phyloP scores from a whole-genome alignment of 2,888 invertebrate species.

The Ethmia dodecea region DNA sequence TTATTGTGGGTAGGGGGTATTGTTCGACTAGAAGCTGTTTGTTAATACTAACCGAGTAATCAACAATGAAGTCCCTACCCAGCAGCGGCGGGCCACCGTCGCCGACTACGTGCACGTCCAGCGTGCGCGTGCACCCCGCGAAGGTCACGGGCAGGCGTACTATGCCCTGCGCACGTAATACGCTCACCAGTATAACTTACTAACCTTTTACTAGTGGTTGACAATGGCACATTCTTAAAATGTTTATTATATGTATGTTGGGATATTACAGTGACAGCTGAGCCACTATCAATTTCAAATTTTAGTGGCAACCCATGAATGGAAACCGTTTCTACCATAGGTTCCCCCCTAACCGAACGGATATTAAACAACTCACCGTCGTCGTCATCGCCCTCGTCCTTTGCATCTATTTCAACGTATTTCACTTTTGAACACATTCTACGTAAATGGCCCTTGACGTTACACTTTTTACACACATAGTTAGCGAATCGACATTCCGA shows the following conservation, averaged over 20 bases:
- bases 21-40: slow-evolving; percentile 14
- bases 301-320: too few species aligned
- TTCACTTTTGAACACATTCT: slow-evolving; percentile 13
- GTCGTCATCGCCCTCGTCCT: slow-evolving; percentile 7
- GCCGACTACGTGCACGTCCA: slow-evolving; percentile 19
- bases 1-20: background rate
- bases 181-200: slow-evolving; percentile 15
- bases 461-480: slow-evolving; percentile 17
- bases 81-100: too few species aligned
- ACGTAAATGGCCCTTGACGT: slow-evolving; percentile 14
- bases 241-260: slow-evolving; percentile 10
- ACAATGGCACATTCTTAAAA: slow-evolving; percentile 18
- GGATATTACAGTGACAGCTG: slow-evolving; percentile 19
- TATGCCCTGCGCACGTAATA: slow-evolving; percentile 15
- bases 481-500: slow-evolving; percentile 12
- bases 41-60: too few species aligned
- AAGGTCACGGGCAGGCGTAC: slow-evolving; percentile 12
- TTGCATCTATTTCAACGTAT: background rate
- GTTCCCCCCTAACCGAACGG: slow-evolving; percentile 9
- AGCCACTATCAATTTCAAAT: slow-evolving; percentile 18
- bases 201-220: slow-evolving; percentile 11
- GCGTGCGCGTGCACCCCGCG: slow-evolving; percentile 3
- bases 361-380: slow-evolving; percentile 11
- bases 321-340: slow-evolving; percentile 9
- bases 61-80: too few species aligned